Percentiles rank a stretch among this genome's conserved stretches.
phyloP scores from a whole-genome alignment of 1,140 invertebrate genomes.

The Nasonia giraulti region DNA sequence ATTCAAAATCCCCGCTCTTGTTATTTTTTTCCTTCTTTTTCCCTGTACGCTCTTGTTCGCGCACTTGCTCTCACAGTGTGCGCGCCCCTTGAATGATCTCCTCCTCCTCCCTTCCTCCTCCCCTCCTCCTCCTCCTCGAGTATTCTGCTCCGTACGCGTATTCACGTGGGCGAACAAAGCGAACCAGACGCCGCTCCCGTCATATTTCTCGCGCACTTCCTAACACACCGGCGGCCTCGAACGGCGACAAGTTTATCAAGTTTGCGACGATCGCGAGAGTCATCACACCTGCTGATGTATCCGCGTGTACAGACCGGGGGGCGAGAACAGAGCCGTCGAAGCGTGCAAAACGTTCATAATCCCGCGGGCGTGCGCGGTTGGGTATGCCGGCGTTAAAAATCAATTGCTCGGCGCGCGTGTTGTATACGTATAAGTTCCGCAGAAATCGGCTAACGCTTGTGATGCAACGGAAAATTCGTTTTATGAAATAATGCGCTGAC shows the following conservation, averaged over 20 bases:
- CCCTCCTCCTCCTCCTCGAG: too few relatives aligned
- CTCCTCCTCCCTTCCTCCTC: too few relatives aligned
- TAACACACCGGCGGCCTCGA: too few relatives aligned
- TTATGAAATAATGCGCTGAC: not conserved
- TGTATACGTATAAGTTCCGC: not conserved
- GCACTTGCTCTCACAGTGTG: not conserved
- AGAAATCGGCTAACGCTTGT: not conserved
- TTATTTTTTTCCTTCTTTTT: not conserved
- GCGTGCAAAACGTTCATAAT: slow-evolving; percentile 8
- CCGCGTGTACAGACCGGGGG: not conserved
- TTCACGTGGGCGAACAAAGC: too few relatives aligned
- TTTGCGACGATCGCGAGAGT: too few relatives aligned
- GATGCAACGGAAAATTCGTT: not conserved
- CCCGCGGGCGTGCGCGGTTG: too few relatives aligned
- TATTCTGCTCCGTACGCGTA: too few relatives aligned
- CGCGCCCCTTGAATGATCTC: not conserved
- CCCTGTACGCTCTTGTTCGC: not conserved
- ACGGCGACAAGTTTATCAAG: too few relatives aligned
- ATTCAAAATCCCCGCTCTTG: slow-evolving; percentile 26
- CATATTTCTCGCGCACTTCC: too few relatives aligned
- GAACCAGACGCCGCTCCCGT: too few relatives aligned
- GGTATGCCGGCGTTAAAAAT: not conserved
- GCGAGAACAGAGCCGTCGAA: not conserved
- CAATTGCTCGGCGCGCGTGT: not conserved
- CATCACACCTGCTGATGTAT: not conserved